Percentiles rank a stretch among this genome's conserved stretches.
Evolutionary conservation across 1,140 invertebrate genomes (phyloP).

Genomic region (Subanguina moxae): DNA sequence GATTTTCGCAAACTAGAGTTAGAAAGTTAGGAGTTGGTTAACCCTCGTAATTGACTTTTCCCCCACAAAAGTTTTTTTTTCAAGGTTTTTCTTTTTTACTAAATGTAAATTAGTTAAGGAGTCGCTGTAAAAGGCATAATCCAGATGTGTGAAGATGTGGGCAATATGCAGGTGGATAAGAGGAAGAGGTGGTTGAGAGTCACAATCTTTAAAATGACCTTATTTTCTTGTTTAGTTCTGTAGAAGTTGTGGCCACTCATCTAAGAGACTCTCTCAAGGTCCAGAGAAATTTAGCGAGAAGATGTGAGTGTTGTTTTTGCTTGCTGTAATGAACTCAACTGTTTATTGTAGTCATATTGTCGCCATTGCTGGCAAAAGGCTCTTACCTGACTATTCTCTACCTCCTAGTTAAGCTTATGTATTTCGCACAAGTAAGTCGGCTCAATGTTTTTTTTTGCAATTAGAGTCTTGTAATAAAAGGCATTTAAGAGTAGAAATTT

Average conservation of each 20-base stretch:
- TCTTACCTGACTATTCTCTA: constrained; percentile 63
- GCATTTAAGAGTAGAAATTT: too few relatives aligned
- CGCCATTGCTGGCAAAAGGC: constrained; percentile 60
- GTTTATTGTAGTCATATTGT: constrained; percentile 40
- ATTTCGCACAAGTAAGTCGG: constrained; percentile 61
- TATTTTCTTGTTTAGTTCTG: too few relatives aligned
- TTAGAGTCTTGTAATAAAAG: too few relatives aligned
- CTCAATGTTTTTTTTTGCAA: too few relatives aligned
- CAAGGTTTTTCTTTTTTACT: too few relatives aligned
- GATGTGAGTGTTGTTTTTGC: constrained; percentile 4
- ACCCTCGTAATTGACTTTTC: too few relatives aligned
- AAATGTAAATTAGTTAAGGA: constrained; percentile 27
- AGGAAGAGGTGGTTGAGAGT: too few relatives aligned
- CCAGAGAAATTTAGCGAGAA: constrained; percentile 41
- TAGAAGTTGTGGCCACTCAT: constrained; percentile 58
- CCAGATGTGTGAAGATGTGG: constrained; percentile 56
- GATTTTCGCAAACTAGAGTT: too few relatives aligned
- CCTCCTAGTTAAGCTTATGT: constrained; percentile 62
- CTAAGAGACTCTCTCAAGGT: constrained; percentile 49
- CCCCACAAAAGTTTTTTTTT: too few relatives aligned
- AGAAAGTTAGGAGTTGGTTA: too few relatives aligned
- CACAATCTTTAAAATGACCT: too few relatives aligned
- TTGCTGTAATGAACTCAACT: neutral
- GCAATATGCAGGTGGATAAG: constrained; percentile 55
- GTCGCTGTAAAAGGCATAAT: constrained; percentile 53